phyloP scores from a whole-genome alignment of 2,113 vertebrate species.

The Sylvia atricapilla region DNA sequence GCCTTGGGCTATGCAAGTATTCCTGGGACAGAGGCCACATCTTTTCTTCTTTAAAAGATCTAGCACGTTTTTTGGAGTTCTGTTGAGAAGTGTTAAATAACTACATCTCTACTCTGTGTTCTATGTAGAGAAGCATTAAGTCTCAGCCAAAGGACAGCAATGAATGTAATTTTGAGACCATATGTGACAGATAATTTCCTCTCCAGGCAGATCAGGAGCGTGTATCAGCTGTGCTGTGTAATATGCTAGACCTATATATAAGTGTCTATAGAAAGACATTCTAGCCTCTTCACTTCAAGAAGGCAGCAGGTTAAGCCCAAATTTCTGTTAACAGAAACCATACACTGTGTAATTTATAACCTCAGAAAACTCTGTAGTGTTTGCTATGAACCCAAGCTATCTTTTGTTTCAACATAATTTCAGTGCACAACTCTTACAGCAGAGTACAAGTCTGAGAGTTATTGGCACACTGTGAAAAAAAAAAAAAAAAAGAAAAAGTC shows the following conservation, averaged over 20 bases:
- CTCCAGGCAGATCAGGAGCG: neutral
- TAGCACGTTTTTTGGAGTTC: neutral
- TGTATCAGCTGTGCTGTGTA: neutral
- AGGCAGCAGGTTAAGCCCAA: neutral
- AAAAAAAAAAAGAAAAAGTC: neutral
- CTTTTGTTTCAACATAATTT: neutral
- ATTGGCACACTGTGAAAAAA: neutral
- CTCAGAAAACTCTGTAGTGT: neutral
- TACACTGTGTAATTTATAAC: neutral
- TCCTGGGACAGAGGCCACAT: neutral
- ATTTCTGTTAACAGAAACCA: neutral
- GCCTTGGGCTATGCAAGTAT: neutral
- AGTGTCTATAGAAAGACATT: neutral
- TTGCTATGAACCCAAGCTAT: neutral
- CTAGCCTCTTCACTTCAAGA: neutral
- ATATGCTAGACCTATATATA: neutral
- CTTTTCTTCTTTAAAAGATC: neutral
- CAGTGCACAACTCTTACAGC: neutral
- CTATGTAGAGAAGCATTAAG: neutral
- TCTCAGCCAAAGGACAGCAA: neutral
- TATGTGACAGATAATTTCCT: neutral
- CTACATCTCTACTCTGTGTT: neutral
- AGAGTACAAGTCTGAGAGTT: neutral
- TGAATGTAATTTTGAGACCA: neutral
- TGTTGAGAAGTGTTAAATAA: neutral